These are phyloP conservation scores for Laspeyria flexula DNA, from an alignment of 2,888 invertebrate species.

Conservation along the genomic window DNA sequence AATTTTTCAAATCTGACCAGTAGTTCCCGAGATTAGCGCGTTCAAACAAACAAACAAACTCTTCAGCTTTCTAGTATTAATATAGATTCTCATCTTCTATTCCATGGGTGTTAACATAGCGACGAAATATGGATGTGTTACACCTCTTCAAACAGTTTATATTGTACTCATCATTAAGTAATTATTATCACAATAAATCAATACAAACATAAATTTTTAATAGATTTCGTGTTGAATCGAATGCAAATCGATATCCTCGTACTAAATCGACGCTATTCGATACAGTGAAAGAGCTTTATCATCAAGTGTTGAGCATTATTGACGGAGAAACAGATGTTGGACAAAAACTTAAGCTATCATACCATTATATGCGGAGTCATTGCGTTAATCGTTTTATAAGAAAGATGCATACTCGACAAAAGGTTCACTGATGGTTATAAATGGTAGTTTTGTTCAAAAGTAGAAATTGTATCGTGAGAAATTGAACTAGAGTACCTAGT, in stretches of 20 bases:
- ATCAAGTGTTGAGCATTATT: conserved; percentile 8
- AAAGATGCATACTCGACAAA: conserved; percentile 12
- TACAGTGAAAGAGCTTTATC: conserved; percentile 15
- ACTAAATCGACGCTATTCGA: conserved; percentile 8
- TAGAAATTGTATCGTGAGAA: conserved; percentile 7
- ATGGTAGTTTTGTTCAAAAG: conserved; percentile 7
- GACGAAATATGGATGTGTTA: too few species aligned
- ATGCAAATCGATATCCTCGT: neutral
- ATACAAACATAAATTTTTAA: neutral
- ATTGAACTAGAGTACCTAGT: neutral
- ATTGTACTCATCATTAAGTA: too few species aligned
- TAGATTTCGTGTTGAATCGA: neutral
- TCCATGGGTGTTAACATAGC: too few species aligned
- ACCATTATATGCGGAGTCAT: conserved; percentile 35
- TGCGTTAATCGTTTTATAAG: conserved; percentile 35
- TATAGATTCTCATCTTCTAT: too few species aligned
- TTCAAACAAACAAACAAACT: too few species aligned
- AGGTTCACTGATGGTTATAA: conserved; percentile 24
- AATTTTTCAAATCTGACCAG: too few species aligned
- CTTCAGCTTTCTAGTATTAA: too few species aligned
- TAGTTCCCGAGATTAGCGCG: too few species aligned
- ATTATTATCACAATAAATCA: neutral
- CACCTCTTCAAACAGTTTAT: too few species aligned
- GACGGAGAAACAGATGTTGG: conserved; percentile 39
- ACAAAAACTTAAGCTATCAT: conserved; percentile 29